Percentiles rank a stretch among this genome's conserved stretches.
Conservation (phyloP, 1,140 invertebrate species). For the Dryas iulia region DNA sequence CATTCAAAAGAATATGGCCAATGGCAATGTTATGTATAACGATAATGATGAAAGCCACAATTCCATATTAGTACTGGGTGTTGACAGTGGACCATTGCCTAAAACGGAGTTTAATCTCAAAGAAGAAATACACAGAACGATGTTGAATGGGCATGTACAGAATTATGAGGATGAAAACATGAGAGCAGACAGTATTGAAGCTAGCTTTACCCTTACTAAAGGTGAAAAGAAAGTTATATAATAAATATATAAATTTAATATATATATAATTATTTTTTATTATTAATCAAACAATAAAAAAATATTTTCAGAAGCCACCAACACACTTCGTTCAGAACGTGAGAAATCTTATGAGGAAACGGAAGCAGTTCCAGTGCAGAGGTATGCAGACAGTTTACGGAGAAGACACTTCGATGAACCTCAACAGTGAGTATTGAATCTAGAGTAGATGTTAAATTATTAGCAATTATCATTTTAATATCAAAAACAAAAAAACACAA, state of each 20-base stretch:
- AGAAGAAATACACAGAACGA: constrained; percentile 70
- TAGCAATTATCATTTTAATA: not conserved
- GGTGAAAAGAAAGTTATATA: not conserved
- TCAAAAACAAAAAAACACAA: too few relatives aligned
- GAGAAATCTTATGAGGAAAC: constrained; percentile 84
- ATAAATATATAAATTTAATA: too few relatives aligned
- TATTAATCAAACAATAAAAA: not conserved
- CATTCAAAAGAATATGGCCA: constrained; percentile 39
- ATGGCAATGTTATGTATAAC: constrained; percentile 35
- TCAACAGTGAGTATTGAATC: constrained; percentile 29
- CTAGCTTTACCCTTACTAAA: constrained; percentile 6
- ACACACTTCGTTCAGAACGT: constrained; percentile 76
- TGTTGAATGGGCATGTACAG: constrained; percentile 51
- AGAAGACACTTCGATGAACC: constrained; percentile 67
- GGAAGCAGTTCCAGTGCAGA: constrained; percentile 80
- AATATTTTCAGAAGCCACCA: constrained; percentile 41
- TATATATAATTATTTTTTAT: too few relatives aligned
- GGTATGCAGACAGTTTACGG: constrained; percentile 80
- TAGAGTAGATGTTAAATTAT: too few relatives aligned
- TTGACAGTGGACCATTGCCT: constrained; percentile 61
- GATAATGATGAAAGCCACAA: constrained; percentile 34
- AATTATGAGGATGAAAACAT: constrained; percentile 24
- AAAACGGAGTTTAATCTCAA: constrained; percentile 71
- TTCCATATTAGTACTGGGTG: constrained; percentile 55
- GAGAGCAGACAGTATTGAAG: not conserved